Percentiles rank a stretch among this genome's conserved stretches.
These are phyloP conservation scores for Orientallactaga bullata DNA, from an alignment of 2,113 vertebrate species.

Conservation along the genomic window DNA sequence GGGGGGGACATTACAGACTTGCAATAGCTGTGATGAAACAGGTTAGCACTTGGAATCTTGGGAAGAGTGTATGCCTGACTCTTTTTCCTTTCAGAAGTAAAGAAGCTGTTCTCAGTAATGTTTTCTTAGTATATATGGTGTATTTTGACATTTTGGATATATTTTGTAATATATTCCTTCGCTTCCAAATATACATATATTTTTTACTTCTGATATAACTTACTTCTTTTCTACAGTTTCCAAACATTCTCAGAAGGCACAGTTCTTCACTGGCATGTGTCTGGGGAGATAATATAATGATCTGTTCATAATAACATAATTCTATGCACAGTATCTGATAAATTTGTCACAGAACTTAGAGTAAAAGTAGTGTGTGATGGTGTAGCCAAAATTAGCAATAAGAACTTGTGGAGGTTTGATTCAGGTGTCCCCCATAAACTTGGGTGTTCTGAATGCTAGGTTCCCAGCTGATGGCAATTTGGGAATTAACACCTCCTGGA, in stretches of 20 bases:
- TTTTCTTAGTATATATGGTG: not conserved
- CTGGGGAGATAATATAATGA: constrained; percentile 12
- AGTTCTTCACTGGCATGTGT: not conserved
- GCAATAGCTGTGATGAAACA: not conserved
- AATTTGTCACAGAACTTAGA: not conserved
- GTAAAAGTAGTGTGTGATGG: not conserved
- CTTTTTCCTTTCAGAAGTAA: constrained; percentile 34
- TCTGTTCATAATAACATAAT: constrained; percentile 19
- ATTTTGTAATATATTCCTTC: not conserved
- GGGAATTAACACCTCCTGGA: too few species aligned
- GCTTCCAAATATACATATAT: not conserved
- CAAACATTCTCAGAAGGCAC: constrained; percentile 39
- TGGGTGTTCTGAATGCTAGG: too few species aligned
- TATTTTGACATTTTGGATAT: constrained; percentile 29
- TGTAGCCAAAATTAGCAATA: not conserved
- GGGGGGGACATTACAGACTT: constrained; percentile 22
- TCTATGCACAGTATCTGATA: not conserved
- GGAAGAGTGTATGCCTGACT: not conserved
- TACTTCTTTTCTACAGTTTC: constrained; percentile 26
- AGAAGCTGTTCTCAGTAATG: not conserved
- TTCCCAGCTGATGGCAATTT: too few species aligned
- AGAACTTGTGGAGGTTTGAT: too few species aligned
- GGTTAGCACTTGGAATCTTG: not conserved
- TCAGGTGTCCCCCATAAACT: too few species aligned
- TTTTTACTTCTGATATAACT: constrained; percentile 9